Evolutionary conservation across 92 coral and sea anemone species (phyloP).

Genomic region (Paramuricea clavata): DNA sequence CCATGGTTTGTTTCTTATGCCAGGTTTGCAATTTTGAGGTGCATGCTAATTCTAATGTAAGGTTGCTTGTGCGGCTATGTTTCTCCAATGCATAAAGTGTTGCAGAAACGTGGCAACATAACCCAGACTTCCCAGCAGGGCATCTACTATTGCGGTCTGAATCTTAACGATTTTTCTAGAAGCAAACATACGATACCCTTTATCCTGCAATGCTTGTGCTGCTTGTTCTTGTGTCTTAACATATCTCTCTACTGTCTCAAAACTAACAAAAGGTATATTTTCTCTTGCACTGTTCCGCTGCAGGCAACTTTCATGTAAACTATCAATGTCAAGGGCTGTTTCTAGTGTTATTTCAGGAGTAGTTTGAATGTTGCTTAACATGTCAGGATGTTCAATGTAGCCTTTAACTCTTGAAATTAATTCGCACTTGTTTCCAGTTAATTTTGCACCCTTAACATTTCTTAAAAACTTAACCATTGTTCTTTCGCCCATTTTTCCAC

Average conservation of each 20-base stretch:
- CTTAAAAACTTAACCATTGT: slow-evolving; percentile 13
- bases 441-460: slow-evolving; percentile 25
- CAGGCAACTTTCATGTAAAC: slow-evolving; percentile 2
- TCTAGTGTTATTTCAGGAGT: slow-evolving; percentile 24
- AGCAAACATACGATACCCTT: slow-evolving; percentile 32
- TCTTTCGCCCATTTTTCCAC: slow-evolving; percentile 27
- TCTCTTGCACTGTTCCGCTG: slow-evolving; percentile 24
- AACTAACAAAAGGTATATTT: not conserved
- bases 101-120: slow-evolving; percentile 7
- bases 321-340: slow-evolving; percentile 33
- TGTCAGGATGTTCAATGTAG: slow-evolving; percentile 26
- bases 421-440: slow-evolving; percentile 19
- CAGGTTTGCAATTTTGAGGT: slow-evolving; percentile 28
- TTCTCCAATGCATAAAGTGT: slow-evolving; percentile 28
- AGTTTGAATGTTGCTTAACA: slow-evolving; percentile 21
- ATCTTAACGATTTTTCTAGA: slow-evolving; percentile 19
- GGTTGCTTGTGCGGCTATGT: slow-evolving; percentile 15
- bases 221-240: slow-evolving; percentile 31
- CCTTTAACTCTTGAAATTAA: slow-evolving; percentile 16
- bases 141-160: slow-evolving; percentile 1
- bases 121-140: slow-evolving; percentile 4
- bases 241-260: slow-evolving; percentile 6
- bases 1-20: slow-evolving; percentile 43
- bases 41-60: slow-evolving; percentile 10
- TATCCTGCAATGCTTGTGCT: slow-evolving; percentile 23